Evolutionary conservation across 2,113 vertebrate genomes (phyloP).

Genomic region (Coptodon rendalli): DNA sequence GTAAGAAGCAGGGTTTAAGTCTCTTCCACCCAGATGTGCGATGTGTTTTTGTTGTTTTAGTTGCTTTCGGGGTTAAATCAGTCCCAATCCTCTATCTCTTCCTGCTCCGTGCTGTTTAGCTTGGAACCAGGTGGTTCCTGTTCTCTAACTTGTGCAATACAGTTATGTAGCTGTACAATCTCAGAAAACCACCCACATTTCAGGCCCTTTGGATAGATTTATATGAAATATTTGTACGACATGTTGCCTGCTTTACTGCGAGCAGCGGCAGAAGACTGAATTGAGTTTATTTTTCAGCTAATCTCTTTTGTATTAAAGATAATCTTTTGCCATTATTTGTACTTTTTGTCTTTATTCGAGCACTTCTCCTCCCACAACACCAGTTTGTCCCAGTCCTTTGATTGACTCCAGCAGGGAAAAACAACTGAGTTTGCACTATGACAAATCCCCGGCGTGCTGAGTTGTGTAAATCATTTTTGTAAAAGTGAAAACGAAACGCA

Average conservation of each 20-base stretch:
- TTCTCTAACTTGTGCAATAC: not conserved
- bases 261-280: not conserved
- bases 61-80: conserved; percentile 41
- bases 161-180: not conserved
- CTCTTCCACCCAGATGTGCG: conserved; percentile 13
- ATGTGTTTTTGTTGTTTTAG: conserved; percentile 58
- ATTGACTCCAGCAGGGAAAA: not conserved
- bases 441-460: not conserved
- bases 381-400: not conserved
- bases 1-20: not conserved
- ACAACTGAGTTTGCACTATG: not conserved
- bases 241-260: not conserved
- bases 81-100: conserved; percentile 31
- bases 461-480: not conserved
- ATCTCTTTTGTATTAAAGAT: not conserved
- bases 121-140: conserved; percentile 57
- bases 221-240: not conserved
- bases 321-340: not conserved
- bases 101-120: conserved; percentile 28
- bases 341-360: not conserved
- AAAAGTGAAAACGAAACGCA: not conserved
- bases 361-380: not conserved
- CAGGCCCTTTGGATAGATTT: not conserved
- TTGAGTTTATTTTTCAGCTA: not conserved
- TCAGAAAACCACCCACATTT: not conserved